phyloP scores from a whole-genome alignment of 1,140 invertebrate genomes.

The Neodiprion fabricii region DNA sequence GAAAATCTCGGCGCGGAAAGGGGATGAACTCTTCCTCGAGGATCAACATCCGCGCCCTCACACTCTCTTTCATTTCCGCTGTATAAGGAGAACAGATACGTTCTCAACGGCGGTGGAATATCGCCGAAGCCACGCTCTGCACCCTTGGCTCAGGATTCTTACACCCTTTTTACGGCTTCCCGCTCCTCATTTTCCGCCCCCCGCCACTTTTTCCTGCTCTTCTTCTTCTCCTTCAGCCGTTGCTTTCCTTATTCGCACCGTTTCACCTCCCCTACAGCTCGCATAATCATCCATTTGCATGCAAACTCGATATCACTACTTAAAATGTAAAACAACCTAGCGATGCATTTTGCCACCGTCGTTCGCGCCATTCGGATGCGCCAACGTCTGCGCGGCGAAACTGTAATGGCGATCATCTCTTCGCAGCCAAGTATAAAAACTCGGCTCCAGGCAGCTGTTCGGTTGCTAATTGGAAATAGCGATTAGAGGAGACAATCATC shows the following conservation, averaged over 20 bases:
- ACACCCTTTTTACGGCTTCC: neutral
- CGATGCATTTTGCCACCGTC: neutral
- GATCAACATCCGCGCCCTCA: no score
- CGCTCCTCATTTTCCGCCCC: neutral
- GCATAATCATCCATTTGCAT: conserved; percentile 59
- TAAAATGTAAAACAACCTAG: conserved; percentile 59
- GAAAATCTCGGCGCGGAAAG: neutral
- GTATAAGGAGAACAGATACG: no score
- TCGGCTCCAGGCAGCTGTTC: no score
- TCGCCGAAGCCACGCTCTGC: no score
- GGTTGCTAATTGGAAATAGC: no score
- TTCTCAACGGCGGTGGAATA: no score
- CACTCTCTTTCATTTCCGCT: no score
- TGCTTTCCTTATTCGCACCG: neutral
- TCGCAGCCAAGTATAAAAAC: no score
- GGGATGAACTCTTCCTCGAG: neutral
- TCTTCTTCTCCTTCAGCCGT: conserved; percentile 14
- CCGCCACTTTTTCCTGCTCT: conserved; percentile 21
- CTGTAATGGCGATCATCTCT: no score
- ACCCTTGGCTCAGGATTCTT: no score
- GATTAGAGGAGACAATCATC: neutral
- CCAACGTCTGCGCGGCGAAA: no score
- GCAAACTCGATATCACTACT: conserved; percentile 61
- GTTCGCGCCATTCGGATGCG: neutral
- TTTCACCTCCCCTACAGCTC: conserved; percentile 23